Evolutionary conservation across 2,113 vertebrate genomes (phyloP).

Genomic region (Macaca fascicularis): DNA sequence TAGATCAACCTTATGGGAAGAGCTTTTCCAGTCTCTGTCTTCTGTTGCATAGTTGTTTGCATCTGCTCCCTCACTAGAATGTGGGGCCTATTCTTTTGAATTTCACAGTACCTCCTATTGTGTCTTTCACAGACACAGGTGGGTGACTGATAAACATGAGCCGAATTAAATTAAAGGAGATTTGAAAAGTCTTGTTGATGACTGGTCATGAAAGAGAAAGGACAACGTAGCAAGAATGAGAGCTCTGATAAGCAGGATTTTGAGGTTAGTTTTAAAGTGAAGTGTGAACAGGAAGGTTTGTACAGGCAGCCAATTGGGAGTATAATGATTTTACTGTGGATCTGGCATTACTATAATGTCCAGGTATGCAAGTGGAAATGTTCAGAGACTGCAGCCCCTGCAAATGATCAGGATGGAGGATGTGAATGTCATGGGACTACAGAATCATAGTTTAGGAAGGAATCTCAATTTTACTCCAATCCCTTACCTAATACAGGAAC

Average conservation of each 20-base stretch:
- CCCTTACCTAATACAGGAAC: neutral
- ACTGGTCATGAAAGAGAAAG: neutral
- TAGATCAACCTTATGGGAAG: neutral
- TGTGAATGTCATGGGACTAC: neutral
- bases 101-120: neutral
- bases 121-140: constrained; percentile 11
- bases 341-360: constrained; percentile 21
- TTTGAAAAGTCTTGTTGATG: constrained; percentile 2
- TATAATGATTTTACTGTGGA: neutral
- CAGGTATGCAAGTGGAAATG: neutral
- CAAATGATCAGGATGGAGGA: neutral
- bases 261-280: constrained; percentile 5
- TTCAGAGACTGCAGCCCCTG: neutral
- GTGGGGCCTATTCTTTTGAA: neutral
- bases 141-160: neutral
- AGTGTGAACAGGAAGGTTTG: neutral
- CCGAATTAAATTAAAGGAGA: constrained; percentile 5
- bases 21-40: neutral
- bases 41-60: neutral
- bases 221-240: neutral
- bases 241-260: constrained; percentile 4
- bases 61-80: neutral
- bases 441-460: neutral
- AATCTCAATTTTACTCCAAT: neutral
- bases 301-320: neutral